phyloP scores from a whole-genome alignment of 2,113 vertebrate genomes.

The Cheilinus undulatus region DNA sequence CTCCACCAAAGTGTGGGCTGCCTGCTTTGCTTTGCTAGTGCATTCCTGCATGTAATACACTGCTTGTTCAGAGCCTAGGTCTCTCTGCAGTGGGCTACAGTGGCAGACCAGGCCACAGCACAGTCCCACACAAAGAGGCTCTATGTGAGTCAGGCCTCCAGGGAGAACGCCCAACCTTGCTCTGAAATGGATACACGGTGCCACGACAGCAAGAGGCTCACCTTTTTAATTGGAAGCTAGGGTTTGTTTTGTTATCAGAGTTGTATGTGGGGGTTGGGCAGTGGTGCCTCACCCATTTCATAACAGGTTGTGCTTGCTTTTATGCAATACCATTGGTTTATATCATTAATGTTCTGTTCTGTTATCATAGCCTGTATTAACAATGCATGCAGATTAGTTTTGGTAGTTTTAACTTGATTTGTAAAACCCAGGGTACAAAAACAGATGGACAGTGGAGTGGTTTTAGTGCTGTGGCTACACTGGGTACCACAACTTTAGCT shows the following conservation, averaged over 20 bases:
- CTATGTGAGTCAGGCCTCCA: constrained; percentile 69
- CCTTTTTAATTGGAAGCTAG: constrained; percentile 33
- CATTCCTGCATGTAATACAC: constrained; percentile 69
- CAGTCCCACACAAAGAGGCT: constrained; percentile 75
- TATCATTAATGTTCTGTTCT: neutral
- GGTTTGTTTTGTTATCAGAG: constrained; percentile 10
- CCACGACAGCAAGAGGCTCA: constrained; percentile 62
- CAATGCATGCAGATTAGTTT: neutral
- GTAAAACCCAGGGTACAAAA: neutral
- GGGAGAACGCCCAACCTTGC: constrained; percentile 59
- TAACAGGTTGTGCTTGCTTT: neutral
- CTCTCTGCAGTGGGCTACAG: constrained; percentile 51
- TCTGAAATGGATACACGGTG: constrained; percentile 46
- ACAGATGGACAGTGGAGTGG: too few relatives aligned
- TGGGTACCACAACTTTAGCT: too few relatives aligned
- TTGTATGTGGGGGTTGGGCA: neutral
- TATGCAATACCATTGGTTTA: rapidly evolving
- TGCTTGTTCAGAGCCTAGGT: constrained; percentile 62
- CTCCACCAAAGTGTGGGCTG: constrained; percentile 11
- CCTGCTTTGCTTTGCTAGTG: constrained; percentile 6
- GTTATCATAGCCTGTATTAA: too few relatives aligned
- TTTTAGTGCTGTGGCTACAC: neutral
- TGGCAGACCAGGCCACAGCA: constrained; percentile 49
- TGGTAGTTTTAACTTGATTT: neutral
- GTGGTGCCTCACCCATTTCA: neutral